Evolutionary conservation across 2,888 invertebrate genomes (phyloP).

Genomic region (Adineta ricciae): DNA sequence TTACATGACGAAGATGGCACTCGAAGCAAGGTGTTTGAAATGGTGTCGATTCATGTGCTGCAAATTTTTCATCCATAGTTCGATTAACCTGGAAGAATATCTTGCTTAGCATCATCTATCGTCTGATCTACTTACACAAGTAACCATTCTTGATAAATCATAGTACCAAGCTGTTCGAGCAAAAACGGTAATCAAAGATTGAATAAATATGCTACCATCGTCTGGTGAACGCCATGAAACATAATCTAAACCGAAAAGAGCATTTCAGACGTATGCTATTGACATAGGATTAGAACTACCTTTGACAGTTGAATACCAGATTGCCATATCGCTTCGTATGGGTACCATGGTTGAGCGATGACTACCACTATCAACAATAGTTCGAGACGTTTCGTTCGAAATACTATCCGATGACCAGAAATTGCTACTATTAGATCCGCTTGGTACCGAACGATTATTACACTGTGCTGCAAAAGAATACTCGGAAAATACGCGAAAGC

Average conservation of each 20-base stretch:
- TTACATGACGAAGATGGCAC: background rate
- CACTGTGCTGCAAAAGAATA: background rate
- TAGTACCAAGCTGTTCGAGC: conserved; percentile 24
- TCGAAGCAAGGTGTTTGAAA: background rate
- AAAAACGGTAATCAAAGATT: conserved; percentile 31
- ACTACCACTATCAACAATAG: background rate
- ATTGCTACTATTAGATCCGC: background rate
- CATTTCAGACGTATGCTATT: too few relatives aligned
- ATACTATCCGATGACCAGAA: background rate
- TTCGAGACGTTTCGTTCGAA: background rate
- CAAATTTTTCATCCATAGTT: background rate
- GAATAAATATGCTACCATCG: conserved; percentile 31
- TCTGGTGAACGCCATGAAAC: conserved; percentile 16
- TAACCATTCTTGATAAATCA: conserved; percentile 28
- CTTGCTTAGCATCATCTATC: too few relatives aligned
- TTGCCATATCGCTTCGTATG: conserved; percentile 27
- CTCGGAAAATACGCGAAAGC: too few relatives aligned
- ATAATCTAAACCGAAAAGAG: background rate
- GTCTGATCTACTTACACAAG: background rate
- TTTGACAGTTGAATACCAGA: conserved; percentile 31
- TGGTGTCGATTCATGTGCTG: background rate
- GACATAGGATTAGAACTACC: background rate
- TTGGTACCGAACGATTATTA: background rate
- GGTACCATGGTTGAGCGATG: background rate
- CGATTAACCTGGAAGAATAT: background rate